A percentile compares a stretch with the other conserved stretches of the same genome.
phyloP scores from a whole-genome alignment of 2,888 invertebrate genomes.

The Ornithoptera priamus region DNA sequence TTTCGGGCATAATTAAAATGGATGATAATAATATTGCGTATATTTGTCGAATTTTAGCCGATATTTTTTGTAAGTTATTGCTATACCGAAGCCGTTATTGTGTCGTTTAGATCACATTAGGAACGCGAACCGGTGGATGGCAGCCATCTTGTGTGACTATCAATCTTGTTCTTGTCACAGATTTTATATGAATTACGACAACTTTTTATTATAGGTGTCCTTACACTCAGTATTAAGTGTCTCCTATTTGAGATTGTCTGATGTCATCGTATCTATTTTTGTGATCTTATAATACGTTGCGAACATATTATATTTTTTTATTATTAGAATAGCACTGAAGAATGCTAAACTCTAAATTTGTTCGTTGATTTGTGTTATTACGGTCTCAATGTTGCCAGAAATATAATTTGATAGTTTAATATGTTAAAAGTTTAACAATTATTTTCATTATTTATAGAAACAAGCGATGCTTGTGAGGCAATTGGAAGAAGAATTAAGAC shows the following conservation, averaged over 20 bases:
- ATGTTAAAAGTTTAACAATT: too few relatives aligned
- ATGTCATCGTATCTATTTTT: background rate
- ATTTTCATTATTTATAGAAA: conserved; percentile 84
- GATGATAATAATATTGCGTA: too few relatives aligned
- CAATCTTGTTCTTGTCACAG: conserved; percentile 12
- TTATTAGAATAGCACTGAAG: too few relatives aligned
- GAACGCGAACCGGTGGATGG: background rate
- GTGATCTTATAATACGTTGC: background rate
- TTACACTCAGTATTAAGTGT: background rate
- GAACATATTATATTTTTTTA: too few relatives aligned
- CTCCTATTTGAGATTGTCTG: background rate
- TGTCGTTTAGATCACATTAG: conserved; percentile 26
- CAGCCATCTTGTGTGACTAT: conserved; percentile 8
- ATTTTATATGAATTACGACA: conserved; percentile 1
- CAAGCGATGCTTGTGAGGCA: conserved; percentile 97
- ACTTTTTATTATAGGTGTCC: background rate
- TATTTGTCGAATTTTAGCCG: background rate
- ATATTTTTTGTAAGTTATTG: conserved; percentile 4
- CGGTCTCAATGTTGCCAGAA: too few relatives aligned
- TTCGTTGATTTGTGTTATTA: too few relatives aligned
- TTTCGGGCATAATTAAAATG: too few relatives aligned
- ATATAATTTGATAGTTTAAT: too few relatives aligned
- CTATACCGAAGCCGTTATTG: conserved; percentile 11
- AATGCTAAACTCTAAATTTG: too few relatives aligned
- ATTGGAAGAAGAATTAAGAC: conserved; percentile 93